These are phyloP conservation scores for Sus cebifrons DNA, from an alignment of 2,797 vertebrate genomes.

Conservation along the genomic window DNA sequence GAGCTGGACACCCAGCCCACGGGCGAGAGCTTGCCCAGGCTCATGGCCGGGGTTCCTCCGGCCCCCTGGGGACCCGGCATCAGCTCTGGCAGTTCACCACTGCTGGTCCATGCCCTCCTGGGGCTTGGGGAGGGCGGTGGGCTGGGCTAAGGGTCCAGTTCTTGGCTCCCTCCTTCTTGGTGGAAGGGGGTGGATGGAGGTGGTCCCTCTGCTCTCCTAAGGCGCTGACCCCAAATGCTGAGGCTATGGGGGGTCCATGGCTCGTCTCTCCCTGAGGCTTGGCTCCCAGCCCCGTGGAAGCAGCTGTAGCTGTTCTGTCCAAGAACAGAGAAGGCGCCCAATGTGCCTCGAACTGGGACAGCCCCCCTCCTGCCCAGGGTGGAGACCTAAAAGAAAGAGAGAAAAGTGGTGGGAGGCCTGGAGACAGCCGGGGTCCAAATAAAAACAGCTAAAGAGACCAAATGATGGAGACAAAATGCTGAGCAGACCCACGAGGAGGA, in stretches of 20 bases:
- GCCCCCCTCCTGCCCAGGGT: neutral
- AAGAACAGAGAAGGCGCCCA: neutral
- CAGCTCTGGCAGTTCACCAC: conserved; percentile 56
- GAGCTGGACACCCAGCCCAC: conserved; percentile 94
- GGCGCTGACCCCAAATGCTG: neutral
- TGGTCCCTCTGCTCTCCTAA: neutral
- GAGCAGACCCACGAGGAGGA: neutral
- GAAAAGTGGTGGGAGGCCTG: neutral
- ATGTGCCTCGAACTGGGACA: neutral
- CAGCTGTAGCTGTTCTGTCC: neutral
- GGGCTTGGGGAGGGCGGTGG: neutral
- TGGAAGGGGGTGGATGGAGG: fast-evolving
- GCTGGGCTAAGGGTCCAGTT: neutral
- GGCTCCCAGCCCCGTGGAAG: neutral
- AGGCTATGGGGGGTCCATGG: conserved; percentile 17
- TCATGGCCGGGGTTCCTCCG: conserved; percentile 91
- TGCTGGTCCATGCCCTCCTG: conserved; percentile 53
- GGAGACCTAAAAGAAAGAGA: conserved; percentile 66
- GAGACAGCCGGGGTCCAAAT: neutral
- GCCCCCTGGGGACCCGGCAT: conserved; percentile 77
- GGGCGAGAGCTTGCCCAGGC: conserved; percentile 95
- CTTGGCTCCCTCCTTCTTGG: neutral
- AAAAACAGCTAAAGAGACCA: neutral
- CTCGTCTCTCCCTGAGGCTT: neutral
- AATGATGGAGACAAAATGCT: fast-evolving